These are phyloP conservation scores for Cheilosia urbana DNA, from an alignment of 2,888 invertebrate genomes.

Conservation along the genomic window DNA sequence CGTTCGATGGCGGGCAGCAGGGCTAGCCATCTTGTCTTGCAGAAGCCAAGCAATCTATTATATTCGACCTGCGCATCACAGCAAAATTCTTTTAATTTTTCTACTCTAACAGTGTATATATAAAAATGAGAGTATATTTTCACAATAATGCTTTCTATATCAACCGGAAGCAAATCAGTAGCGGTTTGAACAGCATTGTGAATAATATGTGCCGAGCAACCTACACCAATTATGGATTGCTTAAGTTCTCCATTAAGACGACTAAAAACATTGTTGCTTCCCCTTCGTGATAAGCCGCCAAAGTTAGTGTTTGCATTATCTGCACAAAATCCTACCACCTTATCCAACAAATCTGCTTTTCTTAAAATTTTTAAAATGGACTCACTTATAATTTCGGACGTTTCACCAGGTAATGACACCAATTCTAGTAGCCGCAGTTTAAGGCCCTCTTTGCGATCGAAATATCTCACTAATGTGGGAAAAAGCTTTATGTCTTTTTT, in stretches of 20 bases:
- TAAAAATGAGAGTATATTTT: no score
- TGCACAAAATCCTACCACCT: constrained; percentile 28
- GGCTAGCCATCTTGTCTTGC: no score
- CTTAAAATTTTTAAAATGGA: constrained; percentile 22
- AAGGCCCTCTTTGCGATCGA: constrained; percentile 11
- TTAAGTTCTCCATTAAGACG: not conserved
- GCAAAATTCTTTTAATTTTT: constrained; percentile 40
- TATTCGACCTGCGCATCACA: constrained; percentile 37
- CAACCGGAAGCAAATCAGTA: no score
- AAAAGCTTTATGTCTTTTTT: constrained; percentile 41
- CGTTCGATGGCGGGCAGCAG: constrained; percentile 24
- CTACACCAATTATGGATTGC: constrained; percentile 3
- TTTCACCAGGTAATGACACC: constrained; percentile 32
- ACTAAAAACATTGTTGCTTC: constrained; percentile 9
- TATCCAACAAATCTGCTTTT: constrained; percentile 14
- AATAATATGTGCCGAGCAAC: constrained; percentile 22
- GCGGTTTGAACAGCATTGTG: no score
- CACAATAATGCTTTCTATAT: no score
- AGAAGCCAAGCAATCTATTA: not conserved
- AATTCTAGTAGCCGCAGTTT: constrained; percentile 22
- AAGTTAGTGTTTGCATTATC: constrained; percentile 11
- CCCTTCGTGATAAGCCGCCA: constrained; percentile 1
- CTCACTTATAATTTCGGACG: constrained; percentile 26
- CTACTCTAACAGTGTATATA: not conserved
- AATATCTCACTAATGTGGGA: constrained; percentile 37